Percentiles rank a stretch among this genome's conserved stretches.
Evolutionary conservation across 2,888 invertebrate genomes (phyloP).

Genomic region (Sminthurinus aureus): DNA sequence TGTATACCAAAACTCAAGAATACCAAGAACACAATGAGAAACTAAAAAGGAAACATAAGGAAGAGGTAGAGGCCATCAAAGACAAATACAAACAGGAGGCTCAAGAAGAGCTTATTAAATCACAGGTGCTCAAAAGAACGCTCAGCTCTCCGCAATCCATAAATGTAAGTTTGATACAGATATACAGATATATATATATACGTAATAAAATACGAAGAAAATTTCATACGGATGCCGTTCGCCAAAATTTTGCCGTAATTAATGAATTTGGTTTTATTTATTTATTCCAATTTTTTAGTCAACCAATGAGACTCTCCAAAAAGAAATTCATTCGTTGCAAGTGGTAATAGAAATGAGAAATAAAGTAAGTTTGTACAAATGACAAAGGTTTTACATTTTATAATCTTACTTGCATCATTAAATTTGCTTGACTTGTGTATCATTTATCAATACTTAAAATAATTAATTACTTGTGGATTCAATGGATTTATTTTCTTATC

Average conservation of each 20-base stretch:
- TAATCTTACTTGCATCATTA: too few species aligned
- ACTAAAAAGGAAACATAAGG: slow-evolving; percentile 23
- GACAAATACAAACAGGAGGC: slow-evolving; percentile 29
- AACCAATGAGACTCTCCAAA: slow-evolving; percentile 65
- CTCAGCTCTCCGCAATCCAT: slow-evolving; percentile 27
- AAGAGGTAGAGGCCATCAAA: slow-evolving; percentile 32
- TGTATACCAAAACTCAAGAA: neutral
- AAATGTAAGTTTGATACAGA: slow-evolving; percentile 18
- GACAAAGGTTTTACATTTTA: neutral
- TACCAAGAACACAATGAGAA: slow-evolving; percentile 15
- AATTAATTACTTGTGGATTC: too few species aligned
- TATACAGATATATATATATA: neutral
- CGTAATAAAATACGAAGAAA: neutral
- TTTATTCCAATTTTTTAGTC: slow-evolving; percentile 5
- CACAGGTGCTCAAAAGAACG: slow-evolving; percentile 31
- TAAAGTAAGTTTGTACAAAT: slow-evolving; percentile 62
- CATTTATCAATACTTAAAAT: too few species aligned
- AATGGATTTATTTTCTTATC: too few species aligned
- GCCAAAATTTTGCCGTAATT: neutral
- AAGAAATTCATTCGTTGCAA: slow-evolving; percentile 82
- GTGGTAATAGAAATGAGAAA: slow-evolving; percentile 89
- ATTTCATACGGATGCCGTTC: neutral
- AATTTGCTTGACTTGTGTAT: too few species aligned
- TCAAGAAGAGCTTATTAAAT: slow-evolving; percentile 28
- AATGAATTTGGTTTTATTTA: slow-evolving; percentile 8